Evolutionary conservation across 2,113 vertebrate genomes (phyloP).

Genomic region (Elachura formosa): DNA sequence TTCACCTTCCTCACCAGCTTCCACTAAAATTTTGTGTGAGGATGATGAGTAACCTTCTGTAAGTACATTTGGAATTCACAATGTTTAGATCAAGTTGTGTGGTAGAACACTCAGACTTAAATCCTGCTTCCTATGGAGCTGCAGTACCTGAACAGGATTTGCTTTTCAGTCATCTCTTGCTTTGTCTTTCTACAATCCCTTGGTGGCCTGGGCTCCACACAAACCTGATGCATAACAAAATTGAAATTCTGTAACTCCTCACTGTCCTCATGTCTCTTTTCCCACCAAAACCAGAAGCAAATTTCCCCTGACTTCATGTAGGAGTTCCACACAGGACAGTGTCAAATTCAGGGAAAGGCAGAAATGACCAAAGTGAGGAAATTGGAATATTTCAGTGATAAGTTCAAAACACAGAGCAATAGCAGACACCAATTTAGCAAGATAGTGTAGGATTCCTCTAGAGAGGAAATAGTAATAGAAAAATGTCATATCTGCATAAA

Average conservation of each 20-base stretch:
- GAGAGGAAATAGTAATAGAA: background rate
- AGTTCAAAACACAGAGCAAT: background rate
- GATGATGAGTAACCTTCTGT: background rate
- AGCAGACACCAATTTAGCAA: background rate
- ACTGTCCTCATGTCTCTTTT: background rate
- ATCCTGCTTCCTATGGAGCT: background rate
- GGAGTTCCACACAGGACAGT: background rate
- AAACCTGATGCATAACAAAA: fast-evolving
- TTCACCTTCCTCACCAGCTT: background rate
- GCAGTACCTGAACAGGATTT: background rate
- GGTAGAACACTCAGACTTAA: background rate
- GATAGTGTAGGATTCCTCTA: background rate
- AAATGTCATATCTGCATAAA: background rate
- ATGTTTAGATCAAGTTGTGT: background rate
- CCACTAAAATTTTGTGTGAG: background rate
- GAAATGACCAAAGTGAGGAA: background rate
- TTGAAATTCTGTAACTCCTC: background rate
- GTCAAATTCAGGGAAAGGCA: background rate
- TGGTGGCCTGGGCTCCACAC: background rate
- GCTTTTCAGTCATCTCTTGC: background rate
- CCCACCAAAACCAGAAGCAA: background rate
- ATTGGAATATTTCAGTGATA: background rate
- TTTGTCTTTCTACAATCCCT: background rate
- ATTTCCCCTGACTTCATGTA: background rate
- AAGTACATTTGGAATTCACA: background rate